A percentile compares a stretch with the other conserved stretches of the same genome.
These are phyloP conservation scores for Hippopotamus amphibius DNA, from an alignment of 2,113 vertebrate genomes.

Conservation along the genomic window DNA sequence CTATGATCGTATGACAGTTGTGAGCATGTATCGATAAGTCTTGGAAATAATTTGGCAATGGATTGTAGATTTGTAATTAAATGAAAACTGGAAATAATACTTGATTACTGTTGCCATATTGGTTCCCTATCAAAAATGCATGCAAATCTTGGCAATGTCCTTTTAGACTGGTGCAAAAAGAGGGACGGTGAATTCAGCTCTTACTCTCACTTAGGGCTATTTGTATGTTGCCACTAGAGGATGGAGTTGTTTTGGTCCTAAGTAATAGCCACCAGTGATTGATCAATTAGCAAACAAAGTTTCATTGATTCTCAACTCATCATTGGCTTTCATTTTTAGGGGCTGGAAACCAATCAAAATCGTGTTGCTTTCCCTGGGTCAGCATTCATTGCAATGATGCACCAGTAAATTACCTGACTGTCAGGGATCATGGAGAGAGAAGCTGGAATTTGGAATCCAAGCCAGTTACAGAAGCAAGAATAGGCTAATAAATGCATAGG, in stretches of 20 bases:
- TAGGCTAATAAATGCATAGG: background rate
- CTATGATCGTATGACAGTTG: too few species aligned
- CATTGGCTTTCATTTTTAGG: background rate
- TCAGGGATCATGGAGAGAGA: background rate
- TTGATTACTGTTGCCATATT: background rate
- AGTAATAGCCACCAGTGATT: background rate
- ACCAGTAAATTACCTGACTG: background rate
- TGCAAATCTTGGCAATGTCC: background rate
- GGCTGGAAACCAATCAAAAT: background rate
- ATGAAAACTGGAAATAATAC: slow-evolving; percentile 1
- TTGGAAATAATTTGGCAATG: background rate
- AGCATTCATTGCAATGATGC: background rate
- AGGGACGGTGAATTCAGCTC: background rate
- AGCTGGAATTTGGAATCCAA: background rate
- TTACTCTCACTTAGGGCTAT: background rate
- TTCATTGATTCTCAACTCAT: background rate
- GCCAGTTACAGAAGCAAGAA: background rate
- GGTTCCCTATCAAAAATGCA: background rate
- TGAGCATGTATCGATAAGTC: background rate
- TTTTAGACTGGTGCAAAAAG: background rate
- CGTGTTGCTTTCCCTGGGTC: too few species aligned
- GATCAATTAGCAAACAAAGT: background rate
- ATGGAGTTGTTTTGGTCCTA: background rate
- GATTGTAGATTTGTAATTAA: background rate
- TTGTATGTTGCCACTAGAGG: background rate